Evolutionary conservation across 2,888 invertebrate species (phyloP), one percentile per base, ranked within the genome.

Genomic region (Sphecodes monilicornis): DNA sequence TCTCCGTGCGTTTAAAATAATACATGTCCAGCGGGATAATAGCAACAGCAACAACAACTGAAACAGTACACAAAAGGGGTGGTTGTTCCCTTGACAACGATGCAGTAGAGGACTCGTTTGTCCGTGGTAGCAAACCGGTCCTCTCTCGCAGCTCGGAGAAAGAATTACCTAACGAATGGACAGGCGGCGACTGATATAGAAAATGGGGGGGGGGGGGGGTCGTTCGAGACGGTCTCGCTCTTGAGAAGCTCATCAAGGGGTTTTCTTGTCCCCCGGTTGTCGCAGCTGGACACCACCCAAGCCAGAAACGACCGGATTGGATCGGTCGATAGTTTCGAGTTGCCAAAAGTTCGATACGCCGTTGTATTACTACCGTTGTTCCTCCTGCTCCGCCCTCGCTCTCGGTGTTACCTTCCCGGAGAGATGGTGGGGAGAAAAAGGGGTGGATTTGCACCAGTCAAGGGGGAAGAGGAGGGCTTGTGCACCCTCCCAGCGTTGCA

Each of bases 341-440:
- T 91, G 87, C 86, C 90, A 91, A 91, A 92, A 91, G 90, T 92
- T 92, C 90, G 88, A 90, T 89, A 86, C 86, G 76, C 54, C 78
- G 71, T 86, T 90, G 82, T 85, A 87, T 90, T 83, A 75, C 79
- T 29, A 83, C 50, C 70, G 69, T 18, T 54, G 54, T 43, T n/a
- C 66, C 54, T 36, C 75, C 29, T 60, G 11, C 36, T 70, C 39
- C 76, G 76, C 78, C 78, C 50, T 69, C n/a, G 18, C 43, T 60
- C 43, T 60, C 50, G 36, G 64, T 69, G 64, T 64, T 76, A 46
- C 69, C 76, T 64, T 32, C 54, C 18, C 5, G 29, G 66, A 16
- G 22, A 5, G n/a, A 43, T 0, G 16, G 46, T 32, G 60, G n/a
- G n/a, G 1, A 26, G 16, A 73, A 39, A 29, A 39, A 29, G 32